Conservation (phyloP, 92 coral and sea anemone genomes). For the Hydrozoanthus gracilis region DNA sequence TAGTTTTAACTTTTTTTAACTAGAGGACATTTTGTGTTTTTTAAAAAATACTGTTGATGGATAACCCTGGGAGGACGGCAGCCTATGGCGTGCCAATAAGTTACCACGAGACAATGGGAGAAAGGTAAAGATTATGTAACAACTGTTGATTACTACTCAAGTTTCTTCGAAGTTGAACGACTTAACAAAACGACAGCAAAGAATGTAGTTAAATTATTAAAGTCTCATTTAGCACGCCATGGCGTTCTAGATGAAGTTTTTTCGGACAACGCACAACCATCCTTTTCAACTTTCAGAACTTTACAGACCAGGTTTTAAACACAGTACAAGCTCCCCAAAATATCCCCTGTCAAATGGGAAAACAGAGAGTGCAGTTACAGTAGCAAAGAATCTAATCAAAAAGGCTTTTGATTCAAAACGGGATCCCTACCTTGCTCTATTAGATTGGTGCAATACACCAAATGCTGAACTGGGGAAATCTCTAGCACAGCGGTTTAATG, state of each 20-base stretch:
- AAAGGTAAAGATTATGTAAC: not conserved
- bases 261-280: conserved; percentile 39
- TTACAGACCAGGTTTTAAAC: conserved; percentile 34
- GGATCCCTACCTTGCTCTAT: too few relatives aligned
- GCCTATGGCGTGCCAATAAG: too few relatives aligned
- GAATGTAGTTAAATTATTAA: not conserved
- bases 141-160: conserved; percentile 45
- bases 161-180: conserved; percentile 32
- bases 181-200: conserved; percentile 1
- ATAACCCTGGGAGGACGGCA: too few relatives aligned
- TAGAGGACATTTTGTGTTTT: too few relatives aligned
- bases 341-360: not conserved
- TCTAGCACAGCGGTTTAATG: conserved; percentile 28
- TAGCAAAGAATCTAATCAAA: too few relatives aligned
- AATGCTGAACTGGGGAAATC: not conserved
- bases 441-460: not conserved
- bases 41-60: too few relatives aligned
- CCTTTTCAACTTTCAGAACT: not conserved
- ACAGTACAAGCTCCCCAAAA: not conserved
- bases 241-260: not conserved
- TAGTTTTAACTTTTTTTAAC: too few relatives aligned
- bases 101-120: too few relatives aligned
- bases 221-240: conserved; percentile 41
- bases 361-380: too few relatives aligned
- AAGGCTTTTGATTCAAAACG: too few relatives aligned